Conservation (phyloP, 2,113 vertebrate species). For the Ammodytes marinus region DNA sequence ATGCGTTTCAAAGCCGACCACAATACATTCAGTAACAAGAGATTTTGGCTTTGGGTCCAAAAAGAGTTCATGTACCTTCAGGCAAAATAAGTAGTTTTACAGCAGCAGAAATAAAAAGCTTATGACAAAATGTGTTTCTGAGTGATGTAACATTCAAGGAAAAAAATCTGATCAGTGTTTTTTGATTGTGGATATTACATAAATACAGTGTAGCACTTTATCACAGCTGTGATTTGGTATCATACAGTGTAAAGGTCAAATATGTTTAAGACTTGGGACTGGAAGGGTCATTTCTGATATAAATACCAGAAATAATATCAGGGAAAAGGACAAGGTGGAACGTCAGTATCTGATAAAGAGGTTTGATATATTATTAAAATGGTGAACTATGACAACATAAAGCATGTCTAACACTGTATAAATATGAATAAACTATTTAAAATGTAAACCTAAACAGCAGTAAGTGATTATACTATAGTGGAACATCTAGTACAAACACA, state of each 20-base stretch:
- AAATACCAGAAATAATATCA: constrained; percentile 30
- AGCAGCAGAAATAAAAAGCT: constrained; percentile 46
- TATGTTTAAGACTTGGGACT: constrained; percentile 26
- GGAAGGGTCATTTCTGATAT: constrained; percentile 14
- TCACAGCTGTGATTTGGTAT: constrained; percentile 56
- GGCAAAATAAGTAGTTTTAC: constrained; percentile 20
- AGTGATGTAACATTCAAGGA: constrained; percentile 25
- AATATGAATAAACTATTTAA: constrained; percentile 17
- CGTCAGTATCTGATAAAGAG: not conserved
- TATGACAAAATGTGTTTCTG: constrained; percentile 18
- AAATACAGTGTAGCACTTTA: constrained; percentile 43
- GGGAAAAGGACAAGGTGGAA: constrained; percentile 17
- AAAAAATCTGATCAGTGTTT: constrained; percentile 7
- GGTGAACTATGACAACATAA: constrained; percentile 29
- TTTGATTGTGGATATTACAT: constrained; percentile 34
- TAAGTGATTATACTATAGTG: constrained; percentile 3
- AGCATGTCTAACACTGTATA: constrained; percentile 57
- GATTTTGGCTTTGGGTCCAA: constrained; percentile 45
- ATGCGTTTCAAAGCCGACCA: constrained; percentile 44
- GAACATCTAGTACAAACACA: not conserved
- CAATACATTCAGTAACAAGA: constrained; percentile 68
- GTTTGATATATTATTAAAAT: constrained; percentile 14
- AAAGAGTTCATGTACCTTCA: constrained; percentile 30
- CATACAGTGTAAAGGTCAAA: constrained; percentile 65
- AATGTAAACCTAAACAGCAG: constrained; percentile 62